phyloP scores from a whole-genome alignment of 2,888 invertebrate species.

The Papilio protenor region DNA sequence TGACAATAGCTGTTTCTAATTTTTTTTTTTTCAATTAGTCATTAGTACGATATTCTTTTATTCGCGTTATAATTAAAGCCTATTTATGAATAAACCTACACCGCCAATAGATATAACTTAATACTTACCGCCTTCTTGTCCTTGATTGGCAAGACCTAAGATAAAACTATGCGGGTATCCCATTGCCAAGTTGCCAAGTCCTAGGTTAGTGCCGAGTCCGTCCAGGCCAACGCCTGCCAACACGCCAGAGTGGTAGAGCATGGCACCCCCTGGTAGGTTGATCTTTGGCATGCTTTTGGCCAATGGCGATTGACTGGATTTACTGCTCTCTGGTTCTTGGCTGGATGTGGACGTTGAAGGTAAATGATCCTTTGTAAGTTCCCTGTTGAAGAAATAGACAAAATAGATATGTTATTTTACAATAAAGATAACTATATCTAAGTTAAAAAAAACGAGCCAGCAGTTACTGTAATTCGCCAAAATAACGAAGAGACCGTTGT shows the following conservation, averaged over 20 bases:
- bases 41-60: too few relatives aligned
- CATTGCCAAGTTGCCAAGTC: conserved; percentile 77
- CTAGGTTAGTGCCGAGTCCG: conserved; percentile 71
- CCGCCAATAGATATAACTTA: not conserved
- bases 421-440: too few relatives aligned
- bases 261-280: conserved; percentile 77
- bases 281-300: conserved; percentile 74
- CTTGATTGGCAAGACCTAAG: conserved; percentile 78
- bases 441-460: too few relatives aligned
- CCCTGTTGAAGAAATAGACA: conserved; percentile 56
- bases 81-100: too few relatives aligned
- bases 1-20: too few relatives aligned
- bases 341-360: conserved; percentile 73
- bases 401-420: not conserved
- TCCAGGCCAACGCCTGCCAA: conserved; percentile 68
- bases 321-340: conserved; percentile 75
- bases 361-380: conserved; percentile 61
- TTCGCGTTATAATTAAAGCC: too few relatives aligned
- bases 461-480: too few relatives aligned
- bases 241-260: conserved; percentile 75
- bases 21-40: too few relatives aligned
- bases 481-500: too few relatives aligned
- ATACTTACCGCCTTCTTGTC: conserved; percentile 75
- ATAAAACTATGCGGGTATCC: conserved; percentile 80
- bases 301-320: conserved; percentile 61